phyloP scores from a whole-genome alignment of 1,140 invertebrate genomes.

The Archivesica marissinica region DNA sequence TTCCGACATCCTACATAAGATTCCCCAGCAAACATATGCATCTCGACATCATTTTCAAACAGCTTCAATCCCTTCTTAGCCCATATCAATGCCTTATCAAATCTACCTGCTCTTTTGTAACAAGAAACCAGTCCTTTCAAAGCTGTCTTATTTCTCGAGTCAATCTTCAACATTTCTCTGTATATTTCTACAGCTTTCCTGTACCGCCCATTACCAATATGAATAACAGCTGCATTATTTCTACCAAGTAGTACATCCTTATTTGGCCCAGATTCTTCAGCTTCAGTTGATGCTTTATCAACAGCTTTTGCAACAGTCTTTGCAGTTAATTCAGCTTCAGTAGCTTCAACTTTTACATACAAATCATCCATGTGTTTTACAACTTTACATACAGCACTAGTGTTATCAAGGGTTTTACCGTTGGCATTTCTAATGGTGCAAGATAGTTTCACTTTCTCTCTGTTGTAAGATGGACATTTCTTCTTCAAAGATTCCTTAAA shows the following conservation, averaged over 20 bases:
- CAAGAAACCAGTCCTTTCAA: conserved; percentile 19
- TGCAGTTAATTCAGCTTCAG: neutral
- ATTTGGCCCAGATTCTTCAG: neutral
- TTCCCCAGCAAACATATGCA: conserved; percentile 19
- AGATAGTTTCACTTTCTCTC: neutral
- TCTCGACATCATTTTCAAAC: conserved; percentile 30
- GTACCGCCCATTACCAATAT: conserved; percentile 47
- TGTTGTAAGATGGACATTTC: neutral
- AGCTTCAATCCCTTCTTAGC: conserved; percentile 35
- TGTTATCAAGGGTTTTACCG: conserved; percentile 45
- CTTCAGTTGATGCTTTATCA: neutral
- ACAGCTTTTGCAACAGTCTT: neutral
- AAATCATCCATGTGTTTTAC: conserved; percentile 66
- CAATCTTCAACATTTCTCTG: conserved; percentile 47
- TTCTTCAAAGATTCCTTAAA: conserved; percentile 14
- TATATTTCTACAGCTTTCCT: conserved; percentile 62
- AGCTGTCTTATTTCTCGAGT: conserved; percentile 26
- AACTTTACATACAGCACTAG: conserved; percentile 14
- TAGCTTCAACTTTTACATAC: conserved; percentile 17
- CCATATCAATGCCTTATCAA: conserved; percentile 20
- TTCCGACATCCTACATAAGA: conserved; percentile 1
- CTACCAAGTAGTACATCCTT: neutral
- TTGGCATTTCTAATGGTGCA: conserved; percentile 21
- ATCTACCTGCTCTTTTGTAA: conserved; percentile 49
- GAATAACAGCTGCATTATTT: conserved; percentile 42